Evolutionary conservation across 2,797 vertebrate species (phyloP).

Genomic region (Yasuhikotakia modesta): DNA sequence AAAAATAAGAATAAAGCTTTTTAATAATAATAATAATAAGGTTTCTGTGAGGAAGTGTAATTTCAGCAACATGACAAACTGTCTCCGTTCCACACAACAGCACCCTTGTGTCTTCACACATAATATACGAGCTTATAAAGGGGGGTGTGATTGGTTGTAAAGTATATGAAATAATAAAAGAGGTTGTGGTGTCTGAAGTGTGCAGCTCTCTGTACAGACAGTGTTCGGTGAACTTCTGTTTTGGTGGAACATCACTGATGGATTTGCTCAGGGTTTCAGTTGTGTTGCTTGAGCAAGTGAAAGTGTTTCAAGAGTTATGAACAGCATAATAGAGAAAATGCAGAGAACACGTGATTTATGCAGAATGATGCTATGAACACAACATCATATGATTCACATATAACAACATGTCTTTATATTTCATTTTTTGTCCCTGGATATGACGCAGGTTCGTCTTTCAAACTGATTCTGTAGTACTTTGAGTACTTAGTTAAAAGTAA

Average conservation of each 20-base stretch:
- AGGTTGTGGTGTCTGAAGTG: too few relatives aligned
- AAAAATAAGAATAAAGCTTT: neutral
- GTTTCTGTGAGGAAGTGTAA: neutral
- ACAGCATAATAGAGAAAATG: neutral
- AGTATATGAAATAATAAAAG: constrained; percentile 1
- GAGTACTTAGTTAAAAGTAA: too few relatives aligned
- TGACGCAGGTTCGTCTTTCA: too few relatives aligned
- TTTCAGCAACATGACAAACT: too few relatives aligned
- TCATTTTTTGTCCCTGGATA: too few relatives aligned
- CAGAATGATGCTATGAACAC: constrained; percentile 10
- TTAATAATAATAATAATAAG: too few relatives aligned
- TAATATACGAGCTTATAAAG: neutral
- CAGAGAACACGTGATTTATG: neutral
- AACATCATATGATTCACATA: constrained; percentile 22
- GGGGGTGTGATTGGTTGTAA: constrained; percentile 2
- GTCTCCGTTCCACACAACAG: neutral
- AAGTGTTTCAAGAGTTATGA: neutral
- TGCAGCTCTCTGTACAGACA: neutral
- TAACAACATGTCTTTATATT: neutral
- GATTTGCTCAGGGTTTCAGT: neutral
- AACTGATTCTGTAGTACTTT: too few relatives aligned
- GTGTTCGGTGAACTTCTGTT: neutral
- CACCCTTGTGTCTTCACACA: neutral
- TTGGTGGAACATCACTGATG: neutral
- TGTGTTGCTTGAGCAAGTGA: neutral